Conservation (phyloP, 1,140 invertebrate genomes). For the Cherax destructor region DNA sequence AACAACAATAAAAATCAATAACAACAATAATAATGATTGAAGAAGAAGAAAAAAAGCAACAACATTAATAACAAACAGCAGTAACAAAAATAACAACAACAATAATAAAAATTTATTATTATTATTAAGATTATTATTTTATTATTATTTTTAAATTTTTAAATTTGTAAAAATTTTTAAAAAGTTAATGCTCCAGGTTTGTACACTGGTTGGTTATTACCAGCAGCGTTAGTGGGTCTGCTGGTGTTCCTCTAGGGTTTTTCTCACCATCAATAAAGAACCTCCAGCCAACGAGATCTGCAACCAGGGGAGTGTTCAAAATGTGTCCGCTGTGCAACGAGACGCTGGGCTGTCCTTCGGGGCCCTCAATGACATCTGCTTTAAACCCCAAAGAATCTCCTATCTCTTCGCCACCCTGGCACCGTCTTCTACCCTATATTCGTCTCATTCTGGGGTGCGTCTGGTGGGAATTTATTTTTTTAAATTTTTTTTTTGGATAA, state of each 20-base stretch:
- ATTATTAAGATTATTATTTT: no score
- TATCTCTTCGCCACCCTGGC: constrained; percentile 85
- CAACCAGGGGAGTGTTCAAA: constrained; percentile 76
- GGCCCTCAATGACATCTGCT: constrained; percentile 83
- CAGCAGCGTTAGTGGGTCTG: constrained; percentile 91
- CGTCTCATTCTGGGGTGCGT: constrained; percentile 85
- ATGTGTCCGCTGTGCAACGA: constrained; percentile 90
- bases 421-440: constrained; percentile 87
- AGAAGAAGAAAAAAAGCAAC: no score
- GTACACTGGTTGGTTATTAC: constrained; percentile 92
- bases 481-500: no score
- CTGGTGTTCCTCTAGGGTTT: constrained; percentile 87
- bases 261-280: constrained; percentile 79
- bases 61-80: no score
- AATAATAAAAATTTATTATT: no score
- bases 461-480: background rate
- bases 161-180: no score
- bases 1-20: no score
- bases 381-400: constrained; percentile 81
- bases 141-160: no score
- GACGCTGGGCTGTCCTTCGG: constrained; percentile 82
- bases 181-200: constrained; percentile 80
- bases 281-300: constrained; percentile 81
- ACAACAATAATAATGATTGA: no score
- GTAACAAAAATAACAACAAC: no score